Evolutionary conservation across 2,888 invertebrate species (phyloP), one percentile per base, ranked within the genome.

Genomic region (Nesidiocoris tenuis): DNA sequence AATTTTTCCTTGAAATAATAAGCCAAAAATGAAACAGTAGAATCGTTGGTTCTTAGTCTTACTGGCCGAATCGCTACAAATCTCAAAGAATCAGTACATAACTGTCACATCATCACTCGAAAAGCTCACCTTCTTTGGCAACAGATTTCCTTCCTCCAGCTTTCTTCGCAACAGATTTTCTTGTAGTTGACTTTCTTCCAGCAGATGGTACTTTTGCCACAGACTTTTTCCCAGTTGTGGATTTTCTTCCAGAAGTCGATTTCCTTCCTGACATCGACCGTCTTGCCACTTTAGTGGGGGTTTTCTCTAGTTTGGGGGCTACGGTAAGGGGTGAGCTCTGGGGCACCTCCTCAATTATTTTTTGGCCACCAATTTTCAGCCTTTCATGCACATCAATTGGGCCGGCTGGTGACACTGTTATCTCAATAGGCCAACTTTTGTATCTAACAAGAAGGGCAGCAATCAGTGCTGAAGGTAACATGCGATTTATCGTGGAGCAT

Each of bases 341-440:
- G 1, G 25, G 17, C 7, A 39, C 21, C 61, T 72, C 72, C 7
- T 21, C 54, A 17, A 23, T 17, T 17, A 39, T 39, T 25, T 23
- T 23, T 22, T 61, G 24, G n/a, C 23, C 63, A 0, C 65, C 65
- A 3, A 74, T 24, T 24, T 23, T 65, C 9, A 74, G 23, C 23
- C 74, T 55, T 5, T 66, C 65, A 18, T 22, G n/a, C 7, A 74
- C 24, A 0, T 64, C 57, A 5, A 74, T 22, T 18, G 74, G 65
- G 16, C 74, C 74, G 21, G 64, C 56, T 22, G 74, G 74, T 22
- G 74, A 74, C 7, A 74, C 63, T 1, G 75, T 19, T 12, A 78
- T 39, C 64, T 78, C 78, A 39, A 78, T n/a, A 2, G 78, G 78
- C 78, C 78, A 78, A 9, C 65, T 12, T 39, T 39, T 39, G 12